Conservation (phyloP, 2,888 invertebrate genomes). For the Salticus scenicus region DNA sequence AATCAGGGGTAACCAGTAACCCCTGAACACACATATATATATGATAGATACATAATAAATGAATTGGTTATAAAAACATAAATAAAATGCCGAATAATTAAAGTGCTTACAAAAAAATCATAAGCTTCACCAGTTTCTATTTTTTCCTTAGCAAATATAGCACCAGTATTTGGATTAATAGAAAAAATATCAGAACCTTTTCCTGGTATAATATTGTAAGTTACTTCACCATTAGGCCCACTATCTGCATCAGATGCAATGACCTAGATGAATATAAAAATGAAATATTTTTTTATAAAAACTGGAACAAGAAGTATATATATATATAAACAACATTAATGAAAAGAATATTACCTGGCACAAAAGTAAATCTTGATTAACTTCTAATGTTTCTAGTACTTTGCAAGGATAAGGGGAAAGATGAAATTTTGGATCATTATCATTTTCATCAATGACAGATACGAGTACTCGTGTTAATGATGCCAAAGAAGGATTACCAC, state of each 20-base stretch:
- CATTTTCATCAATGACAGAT: conserved; percentile 91
- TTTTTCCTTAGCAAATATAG: conserved; percentile 85
- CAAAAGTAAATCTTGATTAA: conserved; percentile 35
- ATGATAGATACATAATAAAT: too few species aligned
- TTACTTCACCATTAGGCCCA: conserved; percentile 74
- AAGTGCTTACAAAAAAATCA: conserved; percentile 81
- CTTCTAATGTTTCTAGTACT: conserved; percentile 81
- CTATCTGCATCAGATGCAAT: conserved; percentile 74
- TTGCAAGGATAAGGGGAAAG: conserved; percentile 86
- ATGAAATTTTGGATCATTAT: conserved; percentile 95
- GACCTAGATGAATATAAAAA: conserved; percentile 46
- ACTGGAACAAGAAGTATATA: too few species aligned
- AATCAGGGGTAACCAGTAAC: too few species aligned
- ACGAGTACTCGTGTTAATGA: conserved; percentile 84
- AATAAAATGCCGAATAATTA: too few species aligned
- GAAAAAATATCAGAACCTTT: conserved; percentile 87
- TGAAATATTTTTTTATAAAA: too few species aligned
- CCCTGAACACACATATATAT: too few species aligned
- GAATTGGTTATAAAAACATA: too few species aligned
- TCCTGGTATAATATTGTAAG: conserved; percentile 77
- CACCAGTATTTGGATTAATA: conserved; percentile 87
- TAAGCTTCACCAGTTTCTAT: conserved; percentile 83
- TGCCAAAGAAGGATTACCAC: conserved; percentile 84
- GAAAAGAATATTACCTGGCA: conserved; percentile 45
- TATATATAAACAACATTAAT: neutral